Base-by-base conservation (phyloP, 2,113 vertebrate genomes). In the Gobius niger region DNA sequence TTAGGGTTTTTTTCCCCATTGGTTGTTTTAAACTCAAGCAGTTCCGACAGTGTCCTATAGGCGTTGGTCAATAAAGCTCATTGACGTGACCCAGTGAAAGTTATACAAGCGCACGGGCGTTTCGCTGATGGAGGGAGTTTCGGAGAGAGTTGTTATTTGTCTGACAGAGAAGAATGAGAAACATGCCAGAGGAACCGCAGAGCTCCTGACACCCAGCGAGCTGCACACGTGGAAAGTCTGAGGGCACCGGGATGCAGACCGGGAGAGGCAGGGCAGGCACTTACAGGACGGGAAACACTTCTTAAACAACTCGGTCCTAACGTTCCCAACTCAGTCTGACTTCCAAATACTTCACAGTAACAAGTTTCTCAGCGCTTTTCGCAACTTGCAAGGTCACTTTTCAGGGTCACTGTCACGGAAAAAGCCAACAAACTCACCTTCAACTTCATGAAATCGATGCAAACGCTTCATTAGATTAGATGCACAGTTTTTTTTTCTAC, bases 121-220 rank as follows among this genome's bases (percentile, higher is more conserved):
- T 18, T 24, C 68, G 76, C 77, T 72, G 80, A 81, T 71, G 65
- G 15, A 73, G 47, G 40, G 62, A 5, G 24, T 72, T 78, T 59
- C 62, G 24, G 44, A 63, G 65, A 54, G 24, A 57, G 34, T 47
- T 63, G 56, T 76, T 82, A 76, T 75, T 82, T 68, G 51, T 65
- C 56, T 49, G 67, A 67, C 61, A 60, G 66, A 67, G 65, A 72
- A 65, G 68, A 88, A 89, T 84, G 75, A 81, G 60, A 82, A 51
- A 64, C 66, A 82, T 83, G 66, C 34, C 56, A 8, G 40, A 7
- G 52, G 53, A 83, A 80, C 70, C 79, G 64, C 76, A 64, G 64
- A 59, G 53, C 69, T 51, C 61, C 51, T 49, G 16, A 16, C 54
- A 74, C 52, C 70, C 52, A 51, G 54, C 10, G 44, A 34, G 24